Evolutionary conservation across 2,113 vertebrate genomes (phyloP).

Genomic region (Campylomormyrus numenius): DNA sequence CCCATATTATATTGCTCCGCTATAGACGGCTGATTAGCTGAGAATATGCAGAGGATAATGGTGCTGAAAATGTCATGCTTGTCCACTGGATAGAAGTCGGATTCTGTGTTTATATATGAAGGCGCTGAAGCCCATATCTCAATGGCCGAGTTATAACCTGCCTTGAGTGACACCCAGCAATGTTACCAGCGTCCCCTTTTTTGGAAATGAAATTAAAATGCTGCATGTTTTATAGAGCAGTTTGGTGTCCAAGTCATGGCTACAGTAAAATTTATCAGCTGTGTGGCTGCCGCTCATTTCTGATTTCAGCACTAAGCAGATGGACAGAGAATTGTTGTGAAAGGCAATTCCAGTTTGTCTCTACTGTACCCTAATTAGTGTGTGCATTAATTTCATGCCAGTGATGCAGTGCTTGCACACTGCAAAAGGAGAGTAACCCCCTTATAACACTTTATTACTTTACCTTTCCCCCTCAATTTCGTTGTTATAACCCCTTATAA

Average conservation of each 20-base stretch:
- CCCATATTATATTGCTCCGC: neutral
- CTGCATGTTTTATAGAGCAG: neutral
- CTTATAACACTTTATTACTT: neutral
- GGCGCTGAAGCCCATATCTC: neutral
- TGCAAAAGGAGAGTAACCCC: too few species aligned
- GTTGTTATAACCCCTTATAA: neutral
- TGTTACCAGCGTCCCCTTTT: neutral
- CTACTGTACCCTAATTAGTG: neutral
- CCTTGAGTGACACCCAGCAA: neutral
- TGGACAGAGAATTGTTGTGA: neutral
- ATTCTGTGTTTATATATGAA: neutral
- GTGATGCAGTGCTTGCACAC: neutral
- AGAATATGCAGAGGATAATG: neutral
- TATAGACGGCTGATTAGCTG: neutral
- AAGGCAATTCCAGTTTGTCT: conserved; percentile 9
- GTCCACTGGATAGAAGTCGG: neutral
- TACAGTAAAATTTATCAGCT: neutral
- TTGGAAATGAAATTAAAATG: neutral
- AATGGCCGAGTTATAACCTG: neutral
- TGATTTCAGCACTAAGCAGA: neutral
- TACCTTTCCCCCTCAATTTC: neutral
- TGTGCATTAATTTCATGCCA: neutral
- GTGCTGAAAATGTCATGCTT: neutral
- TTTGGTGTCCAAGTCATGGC: neutral
- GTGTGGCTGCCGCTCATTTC: neutral